phyloP scores from a whole-genome alignment of 2,888 invertebrate genomes.

The Thyatira batis region DNA sequence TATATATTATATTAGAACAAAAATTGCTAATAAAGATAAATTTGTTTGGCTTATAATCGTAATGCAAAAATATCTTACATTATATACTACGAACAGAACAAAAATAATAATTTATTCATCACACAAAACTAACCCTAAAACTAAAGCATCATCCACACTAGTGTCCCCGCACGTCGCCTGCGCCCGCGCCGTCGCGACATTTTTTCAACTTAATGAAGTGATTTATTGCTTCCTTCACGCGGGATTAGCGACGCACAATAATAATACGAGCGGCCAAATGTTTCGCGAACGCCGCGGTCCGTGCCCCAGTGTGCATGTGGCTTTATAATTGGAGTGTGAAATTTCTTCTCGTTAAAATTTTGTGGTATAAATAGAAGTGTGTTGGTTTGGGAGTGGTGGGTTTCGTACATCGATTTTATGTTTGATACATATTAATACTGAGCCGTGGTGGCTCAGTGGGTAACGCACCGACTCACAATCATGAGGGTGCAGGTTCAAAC shows the following conservation, averaged over 20 bases:
- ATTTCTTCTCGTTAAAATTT: slow-evolving; percentile 28
- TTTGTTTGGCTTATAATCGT: too few relatives aligned
- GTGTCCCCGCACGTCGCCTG: slow-evolving; percentile 18
- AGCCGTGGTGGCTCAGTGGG: too few relatives aligned
- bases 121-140: background rate
- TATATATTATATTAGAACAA: too few relatives aligned
- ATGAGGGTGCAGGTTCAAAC: too few relatives aligned
- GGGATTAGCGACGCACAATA: slow-evolving; percentile 51
- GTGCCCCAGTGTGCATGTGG: slow-evolving; percentile 30
- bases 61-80: too few relatives aligned
- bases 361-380: background rate
- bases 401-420: too few relatives aligned
- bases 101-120: slow-evolving; percentile 26
- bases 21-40: too few relatives aligned
- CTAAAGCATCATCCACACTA: slow-evolving; percentile 27
- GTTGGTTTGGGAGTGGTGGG: too few relatives aligned
- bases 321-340: slow-evolving; percentile 51
- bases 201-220: slow-evolving; percentile 54
- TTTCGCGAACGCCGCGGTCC: slow-evolving; percentile 24
- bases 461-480: too few relatives aligned
- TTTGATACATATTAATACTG: too few relatives aligned
- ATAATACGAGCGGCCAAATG: slow-evolving; percentile 33
- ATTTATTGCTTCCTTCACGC: slow-evolving; percentile 66
- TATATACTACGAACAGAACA: background rate
- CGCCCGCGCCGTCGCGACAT: slow-evolving; percentile 19